Evolutionary conservation across 2,888 invertebrate species (phyloP), one percentile per base, ranked within the genome.

Genomic region (Osmoderma eremita): DNA sequence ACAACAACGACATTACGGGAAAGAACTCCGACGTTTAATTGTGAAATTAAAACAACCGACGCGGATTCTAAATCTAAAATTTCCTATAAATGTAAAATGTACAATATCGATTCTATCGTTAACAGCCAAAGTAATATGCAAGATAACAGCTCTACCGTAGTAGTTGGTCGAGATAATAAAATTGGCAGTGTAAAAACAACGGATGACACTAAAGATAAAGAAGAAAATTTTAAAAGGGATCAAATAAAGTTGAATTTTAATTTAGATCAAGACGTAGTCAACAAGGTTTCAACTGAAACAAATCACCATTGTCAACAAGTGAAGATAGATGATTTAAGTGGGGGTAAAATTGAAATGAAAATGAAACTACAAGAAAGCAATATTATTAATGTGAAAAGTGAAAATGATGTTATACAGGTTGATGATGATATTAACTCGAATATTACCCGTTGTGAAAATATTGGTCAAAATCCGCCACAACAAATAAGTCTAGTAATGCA

Each of bases 41-140:
- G 13, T 24, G n/a, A 56, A 13, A 10, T 4, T 30, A 45, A 45
- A 30, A 41, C 45, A 45, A 61, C 13, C 41, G 39, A 45, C 45
- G 15, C 30, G 45, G 45, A 30, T 45, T 45, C 58, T 4, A 61
- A 61, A 17, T 61, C 58, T 4, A 61, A 24, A 15, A 62, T 70
- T 64, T 68, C 70, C 5, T 62, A 69, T 39, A 70, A 69, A 56
- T 69, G 72, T 58, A 71, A 70, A 67, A 58, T 71, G 49, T 73
- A 70, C 63, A 73, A 71, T 66, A 73, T 73, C 41, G 73, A 73
- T 13, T 69, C 72, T 20, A 67, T 73, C 39, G 71, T 68, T 53
- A 67, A 61, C 18, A 15, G 58, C 30, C 45, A 61, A 5, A 30
- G 24, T 24, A 61, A 61, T 17, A 42, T 13, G 8, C 22, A 41